Base-by-base conservation (phyloP, 2,797 vertebrate genomes). In the Alcedo quadribrachys region DNA sequence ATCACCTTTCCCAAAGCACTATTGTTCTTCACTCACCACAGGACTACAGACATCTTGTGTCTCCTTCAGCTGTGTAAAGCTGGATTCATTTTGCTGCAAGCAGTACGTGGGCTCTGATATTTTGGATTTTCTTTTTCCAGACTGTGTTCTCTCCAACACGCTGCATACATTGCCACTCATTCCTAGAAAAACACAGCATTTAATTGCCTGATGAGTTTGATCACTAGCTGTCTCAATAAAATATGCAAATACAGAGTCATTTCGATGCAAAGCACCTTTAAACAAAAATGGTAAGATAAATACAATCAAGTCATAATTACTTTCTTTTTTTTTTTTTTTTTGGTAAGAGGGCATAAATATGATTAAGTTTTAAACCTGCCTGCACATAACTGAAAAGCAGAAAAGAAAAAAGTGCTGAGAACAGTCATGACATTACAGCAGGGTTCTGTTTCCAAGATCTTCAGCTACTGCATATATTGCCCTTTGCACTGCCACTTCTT, bases 141-240 rank as follows among this genome's bases (percentile, higher is more conserved):
- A 92, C 91, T 32, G 60, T 85, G 94, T 90, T 95, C 50, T 96
- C 79, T 93, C 73, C 66, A 87, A 60, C 85, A 94, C 87, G 90
- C 84, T 30, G 81, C 96, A 95, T 88, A 81, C 81, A 81, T 93
- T 91, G 86, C 78, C 63, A 93, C 82, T 51, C 73, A 92, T 95
- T 97, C 95, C 89, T 91, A 85, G 87, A 96, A 96, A 97, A 96
- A 40, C 53, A 95, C n/a, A 71, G n/a, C 89, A 55, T 80, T 94
- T 97, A 97, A 96, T 80, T 94, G 93, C 90, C 74, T 96, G 85
- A 96, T 91, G 94, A 95, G 60, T 96, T 87, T 95, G 89, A 96
- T 96, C 92, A 86, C 81, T 94, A 69, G 75, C 76, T 95, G 81
- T 89, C 86, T 97, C 94, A 94, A 89, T 93, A 96, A 96, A 92